Base-by-base conservation (phyloP, 2,797 vertebrate genomes). In the Darevskia mixta region DNA sequence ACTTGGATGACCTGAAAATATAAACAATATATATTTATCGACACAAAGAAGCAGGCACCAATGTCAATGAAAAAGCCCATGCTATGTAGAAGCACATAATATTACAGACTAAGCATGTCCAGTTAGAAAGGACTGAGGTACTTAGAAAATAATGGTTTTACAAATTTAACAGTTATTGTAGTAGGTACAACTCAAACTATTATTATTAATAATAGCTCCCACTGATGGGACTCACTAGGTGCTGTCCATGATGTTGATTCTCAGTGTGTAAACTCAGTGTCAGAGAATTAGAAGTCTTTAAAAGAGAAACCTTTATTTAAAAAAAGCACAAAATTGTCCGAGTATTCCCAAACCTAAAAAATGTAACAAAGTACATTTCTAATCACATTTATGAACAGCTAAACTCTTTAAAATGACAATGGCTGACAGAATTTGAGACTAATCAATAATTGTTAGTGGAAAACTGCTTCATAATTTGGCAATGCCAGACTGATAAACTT, bases 1-100 rank as follows among this genome's bases (percentile, higher is more conserved):
- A 97, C 97, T 99, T 99, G 90, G 99, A 98, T 71, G 99, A 99
- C 95, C 99, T 99, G 94, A 90, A 94, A 86, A 90, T 93, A 27
- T 95, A 92, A 92, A 95, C 85, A 88, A 6, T 88, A 89, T 11
- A 8, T 78, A 86, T 77, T 87, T 82, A 72, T 10, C 23, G 15
- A 25, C 23, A 27, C 29, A 55, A 55, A 72, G 11, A 72, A 82
- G 43, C 5, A 41, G 18, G 61, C 17, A 71, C 2, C 81, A 83
- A 20, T 32, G 25, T 58, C 43, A 35, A 8, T 55, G 29, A 49
- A 55, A 10, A 38, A 64, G 15, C 8, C 18, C 8, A 25, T 43
- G 23, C 25, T 23, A 43, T 10, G 41, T 25, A 25, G 29, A 43
- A 81, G 13, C 41, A n/a, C 25, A 69, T 15, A 72, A 13, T 13